Percentiles rank a stretch among this genome's conserved stretches.
These are phyloP conservation scores for Brachyptera putata DNA, from an alignment of 2,888 invertebrate genomes.

Conservation along the genomic window DNA sequence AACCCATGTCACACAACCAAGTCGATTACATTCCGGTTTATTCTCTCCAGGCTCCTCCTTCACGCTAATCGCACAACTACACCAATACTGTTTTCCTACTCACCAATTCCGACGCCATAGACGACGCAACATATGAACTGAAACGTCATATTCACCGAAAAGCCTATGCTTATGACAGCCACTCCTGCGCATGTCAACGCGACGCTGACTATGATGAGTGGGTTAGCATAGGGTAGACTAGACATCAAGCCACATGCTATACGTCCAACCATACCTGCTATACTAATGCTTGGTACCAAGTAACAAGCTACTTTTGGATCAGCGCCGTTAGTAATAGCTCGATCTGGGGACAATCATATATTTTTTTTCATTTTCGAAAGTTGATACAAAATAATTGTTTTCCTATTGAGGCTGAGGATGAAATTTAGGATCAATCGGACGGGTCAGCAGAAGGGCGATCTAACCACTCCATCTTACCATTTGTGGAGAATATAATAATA, in stretches of 20 bases:
- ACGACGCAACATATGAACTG: background rate
- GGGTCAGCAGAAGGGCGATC: too few relatives aligned
- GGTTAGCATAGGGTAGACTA: constrained; percentile 47
- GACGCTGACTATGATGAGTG: constrained; percentile 50
- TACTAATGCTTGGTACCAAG: constrained; percentile 50
- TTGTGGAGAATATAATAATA: too few relatives aligned
- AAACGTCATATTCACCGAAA: background rate
- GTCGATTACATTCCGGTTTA: too few relatives aligned
- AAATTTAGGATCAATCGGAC: too few relatives aligned
- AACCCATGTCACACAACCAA: too few relatives aligned
- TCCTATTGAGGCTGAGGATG: too few relatives aligned
- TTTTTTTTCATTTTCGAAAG: background rate
- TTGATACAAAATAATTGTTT: too few relatives aligned
- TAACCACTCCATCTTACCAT: too few relatives aligned
- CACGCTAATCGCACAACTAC: too few relatives aligned
- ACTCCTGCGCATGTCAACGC: constrained; percentile 42
- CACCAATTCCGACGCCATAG: constrained; percentile 36
- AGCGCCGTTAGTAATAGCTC: background rate
- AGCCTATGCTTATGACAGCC: background rate
- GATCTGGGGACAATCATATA: background rate
- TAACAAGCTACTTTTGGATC: constrained; percentile 42
- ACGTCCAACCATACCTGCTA: constrained; percentile 52
- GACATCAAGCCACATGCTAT: constrained; percentile 47
- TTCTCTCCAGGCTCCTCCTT: too few relatives aligned
- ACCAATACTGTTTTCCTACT: constrained; percentile 31